Percentiles rank a stretch among this genome's conserved stretches.
Conservation (phyloP, 2,797 vertebrate genomes). For the Clarias pachynema region DNA sequence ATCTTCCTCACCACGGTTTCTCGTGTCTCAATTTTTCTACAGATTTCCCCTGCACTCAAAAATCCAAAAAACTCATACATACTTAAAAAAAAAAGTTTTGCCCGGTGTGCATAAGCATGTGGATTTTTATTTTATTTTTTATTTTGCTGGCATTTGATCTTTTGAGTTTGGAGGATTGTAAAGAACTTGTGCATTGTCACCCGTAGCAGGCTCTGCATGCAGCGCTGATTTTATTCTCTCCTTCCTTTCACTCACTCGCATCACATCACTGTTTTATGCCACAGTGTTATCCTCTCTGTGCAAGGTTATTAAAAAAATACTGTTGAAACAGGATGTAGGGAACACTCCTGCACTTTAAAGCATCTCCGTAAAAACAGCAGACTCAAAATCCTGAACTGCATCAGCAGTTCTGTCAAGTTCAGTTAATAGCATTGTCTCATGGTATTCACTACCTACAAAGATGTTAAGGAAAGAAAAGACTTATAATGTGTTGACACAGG, state of each 20-base stretch:
- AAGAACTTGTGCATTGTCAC: conserved; percentile 46
- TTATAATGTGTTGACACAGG: neutral
- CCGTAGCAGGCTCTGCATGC: conserved; percentile 46
- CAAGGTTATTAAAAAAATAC: neutral
- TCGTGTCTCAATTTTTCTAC: conserved; percentile 8
- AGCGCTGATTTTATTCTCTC: neutral
- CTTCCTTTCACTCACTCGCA: conserved; percentile 16
- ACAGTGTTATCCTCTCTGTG: neutral
- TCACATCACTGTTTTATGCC: neutral
- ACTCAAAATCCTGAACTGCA: neutral
- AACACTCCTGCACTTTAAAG: neutral
- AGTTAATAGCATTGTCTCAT: neutral
- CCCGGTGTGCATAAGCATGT: conserved; percentile 17
- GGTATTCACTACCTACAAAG: neutral
- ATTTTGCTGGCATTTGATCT: conserved; percentile 15
- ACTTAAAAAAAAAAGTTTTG: neutral
- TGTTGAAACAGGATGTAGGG: neutral
- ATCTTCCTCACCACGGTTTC: conserved; percentile 17
- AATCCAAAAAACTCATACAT: neutral
- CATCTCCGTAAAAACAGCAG: neutral
- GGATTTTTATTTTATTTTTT: neutral
- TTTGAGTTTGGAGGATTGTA: conserved; percentile 40
- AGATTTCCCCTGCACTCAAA: conserved; percentile 14
- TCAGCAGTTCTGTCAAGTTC: neutral
- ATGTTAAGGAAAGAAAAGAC: neutral